Evolutionary conservation across 37 sponge, comb jelly and placozoan genomes (phyloP), one percentile per base, ranked within the genome.

Genomic region (Tethya wilhelma): DNA sequence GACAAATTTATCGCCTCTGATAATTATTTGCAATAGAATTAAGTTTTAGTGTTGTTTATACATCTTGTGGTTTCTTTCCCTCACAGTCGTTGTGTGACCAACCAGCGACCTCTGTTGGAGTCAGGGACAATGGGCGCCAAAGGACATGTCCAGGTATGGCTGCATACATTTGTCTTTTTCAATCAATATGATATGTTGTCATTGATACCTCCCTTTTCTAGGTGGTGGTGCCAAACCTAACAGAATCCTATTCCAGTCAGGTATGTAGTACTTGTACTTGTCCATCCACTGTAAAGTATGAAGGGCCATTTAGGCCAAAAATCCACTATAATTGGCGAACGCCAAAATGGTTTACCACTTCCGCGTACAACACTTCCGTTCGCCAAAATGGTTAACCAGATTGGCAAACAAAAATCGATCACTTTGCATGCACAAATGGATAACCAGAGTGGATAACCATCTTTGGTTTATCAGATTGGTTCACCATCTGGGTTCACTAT

Each of bases 211-310:
- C 5, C 25, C 56, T 34, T 36, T 34, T 36, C 8, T 57, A 88
- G 87, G 93, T 96, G 2, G 88, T 98, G 38, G 69, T 98, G 0
- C 99, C 99, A 4, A 90, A 95, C 71, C 69, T 84, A 44, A 98
- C 99, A 67, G 99, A 98, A 57, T 95, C 92, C 57, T 98, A 98
- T 79, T 91, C 94, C 64, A 95, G 96, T 57, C 96, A 95, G 81
- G 90, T 86, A 67, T 26, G 82, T 71, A 33, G 28, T 60, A 6
- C 7, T 26, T 60, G 12, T 60, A 60, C n/a, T n/a, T n/a, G n/a
- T n/a, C n/a, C n/a, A n/a, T n/a, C n/a, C n/a, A n/a, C n/a, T n/a
- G n/a, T n/a, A n/a, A n/a, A n/a, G n/a, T n/a, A n/a, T n/a, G n/a
- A n/a, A n/a, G n/a, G n/a, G n/a, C n/a, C n/a, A n/a, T n/a, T n/a